phyloP scores from a whole-genome alignment of 2,888 invertebrate species.

The Cephus pygmeus region DNA sequence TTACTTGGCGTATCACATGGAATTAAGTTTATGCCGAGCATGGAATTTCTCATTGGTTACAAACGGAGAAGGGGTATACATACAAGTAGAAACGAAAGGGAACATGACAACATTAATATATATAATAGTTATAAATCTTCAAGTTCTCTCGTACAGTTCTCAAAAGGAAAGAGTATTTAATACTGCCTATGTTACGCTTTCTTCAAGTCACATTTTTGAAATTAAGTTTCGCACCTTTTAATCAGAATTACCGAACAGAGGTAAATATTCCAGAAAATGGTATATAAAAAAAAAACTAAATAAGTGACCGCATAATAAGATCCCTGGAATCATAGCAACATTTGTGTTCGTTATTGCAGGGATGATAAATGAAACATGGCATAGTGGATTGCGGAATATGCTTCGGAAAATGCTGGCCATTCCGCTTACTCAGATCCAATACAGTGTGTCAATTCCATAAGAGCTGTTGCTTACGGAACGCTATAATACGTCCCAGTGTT shows the following conservation, averaged over 20 bases:
- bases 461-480: not conserved
- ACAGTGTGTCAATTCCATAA: not conserved
- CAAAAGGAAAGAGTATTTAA: not conserved
- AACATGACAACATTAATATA: not conserved
- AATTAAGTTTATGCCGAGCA: not conserved
- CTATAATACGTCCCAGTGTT: not conserved
- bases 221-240: no score
- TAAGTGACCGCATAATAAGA: not conserved
- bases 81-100: not conserved
- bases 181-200: not conserved
- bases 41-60: not conserved
- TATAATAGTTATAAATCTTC: not conserved
- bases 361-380: not conserved
- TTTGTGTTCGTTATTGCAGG: not conserved
- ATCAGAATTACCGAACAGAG: not conserved
- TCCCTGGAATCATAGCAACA: not conserved
- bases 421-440: not conserved
- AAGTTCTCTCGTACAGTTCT: no score
- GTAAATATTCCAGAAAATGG: not conserved
- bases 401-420: not conserved
- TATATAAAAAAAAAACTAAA: not conserved
- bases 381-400: not conserved
- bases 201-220: not conserved
- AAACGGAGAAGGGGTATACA: not conserved
- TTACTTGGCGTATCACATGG: not conserved